These are phyloP conservation scores for Trissolcus basalis DNA, from an alignment of 1,140 invertebrate species.

Conservation along the genomic window DNA sequence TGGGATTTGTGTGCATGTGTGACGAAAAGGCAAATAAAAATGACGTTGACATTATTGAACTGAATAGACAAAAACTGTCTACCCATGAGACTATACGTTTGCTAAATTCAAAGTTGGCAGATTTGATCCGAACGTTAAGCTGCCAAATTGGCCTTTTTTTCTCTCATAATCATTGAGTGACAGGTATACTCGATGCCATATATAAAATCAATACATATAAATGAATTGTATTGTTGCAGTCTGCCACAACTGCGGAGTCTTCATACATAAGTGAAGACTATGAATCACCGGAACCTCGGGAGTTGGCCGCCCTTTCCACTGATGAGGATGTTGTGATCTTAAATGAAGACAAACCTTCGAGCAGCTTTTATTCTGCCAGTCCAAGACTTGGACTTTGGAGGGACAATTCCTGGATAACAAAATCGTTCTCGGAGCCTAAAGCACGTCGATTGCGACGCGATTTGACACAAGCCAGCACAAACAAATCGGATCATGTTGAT, in stretches of 20 bases:
- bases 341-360: conserved; percentile 62
- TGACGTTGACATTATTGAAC: no score
- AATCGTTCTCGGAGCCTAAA: conserved; percentile 23
- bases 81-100: no score
- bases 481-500: no score
- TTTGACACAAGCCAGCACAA: neutral
- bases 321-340: conserved; percentile 66
- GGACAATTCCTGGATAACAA: conserved; percentile 68
- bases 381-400: conserved; percentile 64
- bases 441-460: conserved; percentile 23
- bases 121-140: no score
- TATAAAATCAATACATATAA: no score
- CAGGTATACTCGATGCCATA: no score
- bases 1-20: no score
- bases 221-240: conserved; percentile 4
- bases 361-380: conserved; percentile 43
- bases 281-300: conserved; percentile 67
- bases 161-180: no score
- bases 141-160: no score
- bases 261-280: conserved; percentile 47
- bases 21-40: no score
- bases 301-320: conserved; percentile 57
- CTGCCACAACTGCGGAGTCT: conserved; percentile 13
- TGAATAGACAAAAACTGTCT: no score
- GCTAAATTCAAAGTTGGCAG: no score